These are phyloP conservation scores for Nomada fabriciana DNA, from an alignment of 2,888 invertebrate genomes.

Conservation along the genomic window DNA sequence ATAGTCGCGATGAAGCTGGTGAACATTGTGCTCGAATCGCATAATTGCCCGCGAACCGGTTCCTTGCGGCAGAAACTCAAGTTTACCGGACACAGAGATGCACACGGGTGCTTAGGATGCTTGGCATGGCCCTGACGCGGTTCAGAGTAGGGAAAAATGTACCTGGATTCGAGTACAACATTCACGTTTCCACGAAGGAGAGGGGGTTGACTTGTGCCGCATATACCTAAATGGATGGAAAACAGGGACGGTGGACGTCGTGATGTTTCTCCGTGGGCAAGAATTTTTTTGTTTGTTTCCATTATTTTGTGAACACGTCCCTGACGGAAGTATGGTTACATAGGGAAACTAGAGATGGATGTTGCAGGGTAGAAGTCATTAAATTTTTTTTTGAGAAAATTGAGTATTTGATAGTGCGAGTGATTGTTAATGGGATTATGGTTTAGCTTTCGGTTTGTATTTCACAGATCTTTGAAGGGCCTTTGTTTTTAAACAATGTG, in stretches of 20 bases:
- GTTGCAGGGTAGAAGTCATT: too few relatives aligned
- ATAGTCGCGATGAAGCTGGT: not conserved
- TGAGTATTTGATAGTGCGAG: too few relatives aligned
- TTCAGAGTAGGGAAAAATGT: constrained; percentile 40
- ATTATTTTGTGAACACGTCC: not conserved
- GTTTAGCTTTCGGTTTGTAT: too few relatives aligned
- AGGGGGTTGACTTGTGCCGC: constrained; percentile 47
- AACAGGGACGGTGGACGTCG: not conserved
- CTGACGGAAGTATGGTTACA: too few relatives aligned
- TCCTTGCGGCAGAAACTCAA: constrained; percentile 45
- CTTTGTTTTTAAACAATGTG: too few relatives aligned
- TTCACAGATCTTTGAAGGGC: too few relatives aligned
- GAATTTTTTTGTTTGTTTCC: not conserved
- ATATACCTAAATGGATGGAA: constrained; percentile 10
- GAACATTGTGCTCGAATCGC: constrained; percentile 16
- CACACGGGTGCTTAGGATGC: constrained; percentile 43
- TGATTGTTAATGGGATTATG: too few relatives aligned
- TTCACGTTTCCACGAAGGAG: constrained; percentile 39
- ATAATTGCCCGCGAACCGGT: constrained; percentile 66
- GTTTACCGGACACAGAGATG: constrained; percentile 21
- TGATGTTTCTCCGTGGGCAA: not conserved
- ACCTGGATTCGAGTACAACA: constrained; percentile 51
- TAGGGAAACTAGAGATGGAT: too few relatives aligned
- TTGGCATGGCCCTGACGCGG: constrained; percentile 53
- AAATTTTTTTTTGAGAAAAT: too few relatives aligned